These are phyloP conservation scores for Leptodactylus fallax DNA, from an alignment of 2,797 vertebrate genomes.

Conservation along the genomic window DNA sequence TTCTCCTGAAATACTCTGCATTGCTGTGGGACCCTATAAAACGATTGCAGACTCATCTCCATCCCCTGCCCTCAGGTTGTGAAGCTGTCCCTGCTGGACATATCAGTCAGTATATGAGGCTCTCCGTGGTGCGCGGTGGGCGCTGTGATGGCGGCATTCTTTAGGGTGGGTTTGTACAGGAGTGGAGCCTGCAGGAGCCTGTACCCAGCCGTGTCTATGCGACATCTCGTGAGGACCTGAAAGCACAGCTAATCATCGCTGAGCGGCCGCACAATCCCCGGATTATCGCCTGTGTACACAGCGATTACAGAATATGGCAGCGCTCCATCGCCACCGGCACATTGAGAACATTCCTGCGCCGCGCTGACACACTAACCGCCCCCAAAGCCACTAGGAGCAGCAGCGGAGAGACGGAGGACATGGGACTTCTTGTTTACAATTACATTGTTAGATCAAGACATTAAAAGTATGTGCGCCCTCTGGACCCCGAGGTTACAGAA, in stretches of 20 bases:
- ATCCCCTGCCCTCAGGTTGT: no score
- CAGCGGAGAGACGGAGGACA: no score
- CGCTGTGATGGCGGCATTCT: neutral
- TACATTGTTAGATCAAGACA: neutral
- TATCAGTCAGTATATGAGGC: neutral
- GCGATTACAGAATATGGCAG: conserved; percentile 50
- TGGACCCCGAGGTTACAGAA: neutral
- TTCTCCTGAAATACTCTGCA: neutral
- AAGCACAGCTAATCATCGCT: conserved; percentile 44
- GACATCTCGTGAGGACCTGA: conserved; percentile 34
- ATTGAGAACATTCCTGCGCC: conserved; percentile 47
- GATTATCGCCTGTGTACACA: conserved; percentile 55
- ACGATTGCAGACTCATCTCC: no score
- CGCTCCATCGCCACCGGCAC: conserved; percentile 34
- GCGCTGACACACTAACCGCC: neutral
- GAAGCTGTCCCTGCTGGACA: no score
- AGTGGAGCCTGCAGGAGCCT: conserved; percentile 40
- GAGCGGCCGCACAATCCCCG: conserved; percentile 34
- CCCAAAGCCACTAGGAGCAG: neutral
- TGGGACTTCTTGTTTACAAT: conserved; percentile 27
- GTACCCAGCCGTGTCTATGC: neutral
- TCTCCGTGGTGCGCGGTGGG: neutral
- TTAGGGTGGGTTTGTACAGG: conserved; percentile 7
- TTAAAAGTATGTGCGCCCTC: conserved; percentile 1
- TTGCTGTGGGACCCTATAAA: no score